A percentile compares a stretch with the other conserved stretches of the same genome.
Evolutionary conservation across 2,113 vertebrate species (phyloP).

Genomic region (Noturus placidus): DNA sequence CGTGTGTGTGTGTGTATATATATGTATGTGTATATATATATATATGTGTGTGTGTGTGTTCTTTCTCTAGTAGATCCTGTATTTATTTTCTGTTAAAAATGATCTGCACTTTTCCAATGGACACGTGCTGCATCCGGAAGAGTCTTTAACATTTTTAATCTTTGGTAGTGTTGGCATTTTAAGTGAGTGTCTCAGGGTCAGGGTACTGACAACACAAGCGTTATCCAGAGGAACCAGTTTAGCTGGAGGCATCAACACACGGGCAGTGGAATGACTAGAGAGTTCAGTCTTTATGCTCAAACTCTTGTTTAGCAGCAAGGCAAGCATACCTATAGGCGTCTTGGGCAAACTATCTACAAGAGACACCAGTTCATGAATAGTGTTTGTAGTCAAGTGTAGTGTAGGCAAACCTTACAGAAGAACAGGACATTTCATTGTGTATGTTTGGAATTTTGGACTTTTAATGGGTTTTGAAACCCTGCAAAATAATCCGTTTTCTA

Average conservation of each 20-base stretch:
- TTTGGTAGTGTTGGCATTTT: conserved; percentile 29
- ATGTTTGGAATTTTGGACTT: not conserved
- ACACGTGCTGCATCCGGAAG: not conserved
- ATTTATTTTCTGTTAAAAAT: conserved; percentile 48
- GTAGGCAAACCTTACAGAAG: not conserved
- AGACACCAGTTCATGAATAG: not conserved
- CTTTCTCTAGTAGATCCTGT: conserved; percentile 31
- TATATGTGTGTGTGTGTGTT: no score
- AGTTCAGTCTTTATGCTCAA: not conserved
- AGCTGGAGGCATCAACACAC: conserved; percentile 11
- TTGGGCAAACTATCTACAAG: not conserved
- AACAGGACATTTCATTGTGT: not conserved
- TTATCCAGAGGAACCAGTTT: conserved; percentile 52
- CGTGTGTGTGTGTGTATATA: no score
- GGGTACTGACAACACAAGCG: conserved; percentile 20
- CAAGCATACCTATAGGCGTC: not conserved
- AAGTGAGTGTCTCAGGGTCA: conserved; percentile 33
- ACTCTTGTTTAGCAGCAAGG: conserved; percentile 1
- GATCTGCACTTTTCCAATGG: not conserved
- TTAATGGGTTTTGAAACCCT: not conserved
- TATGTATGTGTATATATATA: no score
- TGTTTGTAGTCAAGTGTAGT: not conserved
- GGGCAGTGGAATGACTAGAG: conserved; percentile 17
- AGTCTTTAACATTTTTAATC: conserved; percentile 22
- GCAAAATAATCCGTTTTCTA: not conserved